A percentile compares a stretch with the other conserved stretches of the same genome.
phyloP scores from a whole-genome alignment of 2,888 invertebrate genomes.

The Helleia helle region DNA sequence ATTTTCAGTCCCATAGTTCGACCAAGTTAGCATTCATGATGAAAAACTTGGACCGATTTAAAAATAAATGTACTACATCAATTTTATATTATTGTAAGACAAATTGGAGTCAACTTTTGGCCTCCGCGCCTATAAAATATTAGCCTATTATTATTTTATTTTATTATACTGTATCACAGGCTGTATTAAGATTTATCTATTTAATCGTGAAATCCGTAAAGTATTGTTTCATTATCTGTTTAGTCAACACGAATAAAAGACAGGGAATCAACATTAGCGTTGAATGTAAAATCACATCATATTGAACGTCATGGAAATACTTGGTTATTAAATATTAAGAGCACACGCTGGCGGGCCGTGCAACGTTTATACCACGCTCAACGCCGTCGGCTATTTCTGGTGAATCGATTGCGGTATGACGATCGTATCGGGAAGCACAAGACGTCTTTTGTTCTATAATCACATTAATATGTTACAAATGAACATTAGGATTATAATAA shows the following conservation, averaged over 20 bases:
- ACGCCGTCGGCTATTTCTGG: slow-evolving; percentile 51
- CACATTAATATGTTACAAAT: too few species aligned
- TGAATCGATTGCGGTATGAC: slow-evolving; percentile 41
- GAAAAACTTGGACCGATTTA: too few species aligned
- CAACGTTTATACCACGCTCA: slow-evolving; percentile 47
- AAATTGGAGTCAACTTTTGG: slow-evolving; percentile 10
- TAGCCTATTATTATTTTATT: too few species aligned
- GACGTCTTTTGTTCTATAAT: too few species aligned
- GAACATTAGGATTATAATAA: too few species aligned
- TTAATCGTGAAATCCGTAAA: too few species aligned
- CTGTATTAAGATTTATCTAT: too few species aligned
- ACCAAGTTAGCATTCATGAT: background rate
- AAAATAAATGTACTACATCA: too few species aligned
- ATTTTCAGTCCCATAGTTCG: too few species aligned
- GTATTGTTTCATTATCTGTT: slow-evolving; percentile 9
- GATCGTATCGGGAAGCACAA: slow-evolving; percentile 7
- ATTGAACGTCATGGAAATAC: slow-evolving; percentile 50
- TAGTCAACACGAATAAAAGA: slow-evolving; percentile 13
- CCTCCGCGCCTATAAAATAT: slow-evolving; percentile 10
- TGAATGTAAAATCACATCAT: slow-evolving; percentile 44
- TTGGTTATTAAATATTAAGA: slow-evolving; percentile 61
- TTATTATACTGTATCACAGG: too few species aligned
- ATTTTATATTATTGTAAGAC: slow-evolving; percentile 2
- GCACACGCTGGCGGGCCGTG: slow-evolving; percentile 31
- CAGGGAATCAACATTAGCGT: slow-evolving; percentile 21